Base-by-base conservation (phyloP, 2,888 invertebrate genomes). In the Gymnocheta viridis region DNA sequence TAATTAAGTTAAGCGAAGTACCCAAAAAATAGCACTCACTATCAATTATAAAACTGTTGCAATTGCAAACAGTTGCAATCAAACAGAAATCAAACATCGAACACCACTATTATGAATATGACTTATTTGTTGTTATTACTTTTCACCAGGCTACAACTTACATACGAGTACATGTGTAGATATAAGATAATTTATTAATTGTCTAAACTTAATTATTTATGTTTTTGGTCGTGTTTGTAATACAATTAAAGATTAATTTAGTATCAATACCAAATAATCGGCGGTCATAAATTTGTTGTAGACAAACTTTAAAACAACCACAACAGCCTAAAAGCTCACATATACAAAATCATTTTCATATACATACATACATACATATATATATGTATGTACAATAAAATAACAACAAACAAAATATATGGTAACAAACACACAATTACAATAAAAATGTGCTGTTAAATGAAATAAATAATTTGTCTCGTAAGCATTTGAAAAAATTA, bases 211-310 rank as follows among this genome's bases (percentile, higher is more conserved):
- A 82, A 79, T 79, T 58, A 67, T 51, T 79, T 58, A 67, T 51
- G 64, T 79, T 78, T 58, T 79, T 64, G 66, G 54, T 82, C 64
- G 67, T 82, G 79, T 79, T 70, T 79, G 49, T 24, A 56, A 41
- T 74, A 66, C 74, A 74, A 79, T 82, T 69, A 78, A 82, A 78
- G 38, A 78, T 64, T 77, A 79, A 79, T 79, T 82, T 32, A 38
- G 27, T 66, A 79, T 79, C 54, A 69, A 73, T 82, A 70, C 56
- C 54, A 56, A 69, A 24, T 78, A 69, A 82, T 69, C 51, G 69
- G 35, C 58, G 69, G 58, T 27, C 73, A 84, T 81, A 60, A 78
- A 82, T 79, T 64, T 62, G 35, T 41, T 58, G 22, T 12, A 62
- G 70, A 56, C 27, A 51, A 51, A 56, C 51, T 66, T 66, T 32